phyloP scores from a whole-genome alignment of 2,888 invertebrate genomes.

The Agonopterix heracliana region DNA sequence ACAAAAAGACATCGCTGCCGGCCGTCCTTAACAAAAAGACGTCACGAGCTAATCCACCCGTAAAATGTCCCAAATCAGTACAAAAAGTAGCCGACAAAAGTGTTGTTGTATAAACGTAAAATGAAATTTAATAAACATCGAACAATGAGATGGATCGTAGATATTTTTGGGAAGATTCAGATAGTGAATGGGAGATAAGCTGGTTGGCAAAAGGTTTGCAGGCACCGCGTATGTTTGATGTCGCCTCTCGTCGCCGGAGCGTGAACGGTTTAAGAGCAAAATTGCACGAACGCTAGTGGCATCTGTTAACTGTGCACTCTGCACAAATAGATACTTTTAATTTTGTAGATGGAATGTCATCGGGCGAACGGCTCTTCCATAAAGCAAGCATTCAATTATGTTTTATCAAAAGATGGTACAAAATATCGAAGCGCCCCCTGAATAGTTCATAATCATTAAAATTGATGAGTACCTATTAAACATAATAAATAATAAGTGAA shows the following conservation, averaged over 20 bases:
- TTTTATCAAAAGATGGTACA: too few relatives aligned
- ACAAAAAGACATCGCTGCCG: slow-evolving; percentile 68
- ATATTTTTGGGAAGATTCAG: slow-evolving; percentile 62
- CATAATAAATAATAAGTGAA: too few relatives aligned
- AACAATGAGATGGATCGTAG: slow-evolving; percentile 62
- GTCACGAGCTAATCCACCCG: slow-evolving; percentile 68
- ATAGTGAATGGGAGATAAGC: slow-evolving; percentile 73
- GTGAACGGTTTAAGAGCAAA: slow-evolving; percentile 70
- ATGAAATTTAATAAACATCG: slow-evolving; percentile 75
- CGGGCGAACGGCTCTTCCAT: slow-evolving; percentile 28
- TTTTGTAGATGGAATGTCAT: slow-evolving; percentile 68
- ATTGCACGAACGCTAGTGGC: slow-evolving; percentile 66
- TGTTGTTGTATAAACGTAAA: slow-evolving; percentile 75
- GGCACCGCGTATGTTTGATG: slow-evolving; percentile 70
- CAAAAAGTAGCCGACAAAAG: slow-evolving; percentile 72
- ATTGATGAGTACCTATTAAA: too few relatives aligned
- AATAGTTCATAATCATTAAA: too few relatives aligned
- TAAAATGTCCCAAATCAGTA: slow-evolving; percentile 72
- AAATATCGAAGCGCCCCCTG: too few relatives aligned
- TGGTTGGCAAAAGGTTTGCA: slow-evolving; percentile 72
- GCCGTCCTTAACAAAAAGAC: slow-evolving; percentile 49
- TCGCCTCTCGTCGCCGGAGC: slow-evolving; percentile 68
- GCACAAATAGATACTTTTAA: slow-evolving; percentile 69
- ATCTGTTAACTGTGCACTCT: slow-evolving; percentile 60
- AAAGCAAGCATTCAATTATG: slow-evolving; percentile 9